phyloP scores from a whole-genome alignment of 2,113 vertebrate genomes.

The Proterorhinus semilunaris region DNA sequence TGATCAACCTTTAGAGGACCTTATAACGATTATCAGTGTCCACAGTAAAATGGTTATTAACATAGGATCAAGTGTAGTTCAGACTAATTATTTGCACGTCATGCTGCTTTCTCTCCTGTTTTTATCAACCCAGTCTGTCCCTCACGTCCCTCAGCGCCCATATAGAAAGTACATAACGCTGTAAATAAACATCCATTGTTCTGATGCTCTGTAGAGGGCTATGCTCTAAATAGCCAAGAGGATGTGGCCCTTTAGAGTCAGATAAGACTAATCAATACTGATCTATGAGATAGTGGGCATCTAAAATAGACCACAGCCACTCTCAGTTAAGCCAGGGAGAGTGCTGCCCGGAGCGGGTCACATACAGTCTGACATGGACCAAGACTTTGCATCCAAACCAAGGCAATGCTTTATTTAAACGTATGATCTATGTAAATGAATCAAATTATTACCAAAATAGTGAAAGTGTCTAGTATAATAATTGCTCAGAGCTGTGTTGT shows the following conservation, averaged over 20 bases:
- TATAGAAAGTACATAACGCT: conserved; percentile 19
- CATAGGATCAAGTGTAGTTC: not conserved
- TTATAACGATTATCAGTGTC: too few species aligned
- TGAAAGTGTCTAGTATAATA: too few species aligned
- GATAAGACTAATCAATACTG: conserved; percentile 38
- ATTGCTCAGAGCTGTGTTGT: not conserved
- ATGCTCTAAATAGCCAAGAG: conserved; percentile 31
- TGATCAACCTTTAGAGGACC: too few species aligned
- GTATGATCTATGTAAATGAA: too few species aligned
- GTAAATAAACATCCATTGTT: conserved; percentile 43
- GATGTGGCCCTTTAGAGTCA: conserved; percentile 34
- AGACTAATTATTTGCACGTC: conserved; percentile 5
- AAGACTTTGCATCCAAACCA: not conserved
- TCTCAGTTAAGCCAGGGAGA: conserved; percentile 23
- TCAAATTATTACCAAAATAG: too few species aligned
- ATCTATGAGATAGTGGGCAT: conserved; percentile 22
- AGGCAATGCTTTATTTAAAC: not conserved
- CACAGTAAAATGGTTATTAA: too few species aligned
- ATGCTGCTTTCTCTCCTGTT: conserved; percentile 5
- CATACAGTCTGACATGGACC: not conserved
- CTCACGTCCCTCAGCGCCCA: conserved; percentile 21
- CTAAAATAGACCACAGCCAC: not conserved
- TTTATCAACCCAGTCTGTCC: conserved; percentile 22
- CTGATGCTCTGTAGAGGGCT: conserved; percentile 8
- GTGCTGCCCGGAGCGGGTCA: conserved; percentile 16